Percentiles rank a stretch among this genome's conserved stretches.
Conservation (phyloP, 2,113 vertebrate genomes). For the Microcebus griseorufus region DNA sequence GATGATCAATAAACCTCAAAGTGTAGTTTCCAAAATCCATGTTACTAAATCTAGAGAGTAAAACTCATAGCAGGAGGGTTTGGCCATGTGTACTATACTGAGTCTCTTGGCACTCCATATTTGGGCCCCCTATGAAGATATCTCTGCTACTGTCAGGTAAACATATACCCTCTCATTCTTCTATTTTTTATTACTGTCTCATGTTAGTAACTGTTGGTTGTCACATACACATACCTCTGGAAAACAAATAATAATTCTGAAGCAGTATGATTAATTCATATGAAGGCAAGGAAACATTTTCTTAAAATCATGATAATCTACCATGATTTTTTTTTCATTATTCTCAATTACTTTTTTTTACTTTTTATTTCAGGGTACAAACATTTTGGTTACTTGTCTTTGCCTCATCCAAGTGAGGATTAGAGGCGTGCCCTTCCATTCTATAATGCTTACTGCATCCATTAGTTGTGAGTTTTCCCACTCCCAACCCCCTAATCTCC, state of each 20-base stretch:
- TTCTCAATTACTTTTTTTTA: no score
- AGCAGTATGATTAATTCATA: neutral
- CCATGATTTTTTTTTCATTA: neutral
- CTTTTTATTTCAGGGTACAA: no score
- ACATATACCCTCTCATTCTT: neutral
- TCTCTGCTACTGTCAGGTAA: neutral
- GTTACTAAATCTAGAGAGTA: neutral
- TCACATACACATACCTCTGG: neutral
- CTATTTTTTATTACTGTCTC: neutral
- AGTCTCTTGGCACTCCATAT: neutral
- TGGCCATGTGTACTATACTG: neutral
- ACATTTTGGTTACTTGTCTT: no score
- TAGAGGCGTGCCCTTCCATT: no score
- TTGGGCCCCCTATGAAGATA: neutral
- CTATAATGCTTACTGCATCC: no score
- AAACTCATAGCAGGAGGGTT: neutral
- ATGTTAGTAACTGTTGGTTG: neutral
- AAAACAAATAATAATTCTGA: conserved; percentile 24
- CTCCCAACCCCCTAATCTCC: no score
- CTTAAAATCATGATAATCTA: neutral
- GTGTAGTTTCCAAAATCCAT: neutral
- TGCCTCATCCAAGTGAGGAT: no score
- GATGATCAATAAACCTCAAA: conserved; percentile 32
- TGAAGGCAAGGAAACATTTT: neutral
- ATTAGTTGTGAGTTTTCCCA: no score